Conservation (phyloP, 1,140 invertebrate species). For the Musca vetustissima region DNA sequence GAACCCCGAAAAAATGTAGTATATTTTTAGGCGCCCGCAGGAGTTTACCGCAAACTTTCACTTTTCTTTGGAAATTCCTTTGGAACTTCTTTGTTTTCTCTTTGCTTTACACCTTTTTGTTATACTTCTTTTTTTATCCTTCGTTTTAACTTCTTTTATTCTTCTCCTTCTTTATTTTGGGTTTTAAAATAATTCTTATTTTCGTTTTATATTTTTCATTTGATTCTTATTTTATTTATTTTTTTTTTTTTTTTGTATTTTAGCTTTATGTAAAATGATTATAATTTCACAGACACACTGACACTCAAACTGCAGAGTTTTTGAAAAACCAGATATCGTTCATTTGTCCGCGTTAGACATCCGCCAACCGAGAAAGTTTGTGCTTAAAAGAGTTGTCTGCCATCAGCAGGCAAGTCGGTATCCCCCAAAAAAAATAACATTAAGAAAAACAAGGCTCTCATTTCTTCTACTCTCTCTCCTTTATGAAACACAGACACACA, state of each 20-base stretch:
- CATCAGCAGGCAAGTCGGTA: not conserved
- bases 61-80: no score
- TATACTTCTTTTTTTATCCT: not conserved
- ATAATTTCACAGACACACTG: no score
- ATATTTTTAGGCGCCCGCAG: conserved; percentile 4
- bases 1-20: not conserved
- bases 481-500: no score
- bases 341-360: conserved; percentile 8
- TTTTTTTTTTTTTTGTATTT: no score
- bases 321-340: not conserved
- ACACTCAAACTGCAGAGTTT: no score
- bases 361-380: conserved; percentile 10
- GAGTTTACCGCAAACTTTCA: no score
- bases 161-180: not conserved
- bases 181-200: not conserved
- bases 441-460: no score
- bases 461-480: no score
- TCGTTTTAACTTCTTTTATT: not conserved
- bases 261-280: no score
- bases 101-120: not conserved
- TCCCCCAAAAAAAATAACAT: not conserved
- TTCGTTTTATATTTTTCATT: not conserved
- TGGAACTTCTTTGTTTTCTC: no score
- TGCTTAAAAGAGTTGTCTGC: conserved; percentile 12
- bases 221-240: not conserved